Evolutionary conservation across 2,113 vertebrate genomes (phyloP), one percentile per base, ranked within the genome.

Genomic region (Anarrhichthys ocellatus): DNA sequence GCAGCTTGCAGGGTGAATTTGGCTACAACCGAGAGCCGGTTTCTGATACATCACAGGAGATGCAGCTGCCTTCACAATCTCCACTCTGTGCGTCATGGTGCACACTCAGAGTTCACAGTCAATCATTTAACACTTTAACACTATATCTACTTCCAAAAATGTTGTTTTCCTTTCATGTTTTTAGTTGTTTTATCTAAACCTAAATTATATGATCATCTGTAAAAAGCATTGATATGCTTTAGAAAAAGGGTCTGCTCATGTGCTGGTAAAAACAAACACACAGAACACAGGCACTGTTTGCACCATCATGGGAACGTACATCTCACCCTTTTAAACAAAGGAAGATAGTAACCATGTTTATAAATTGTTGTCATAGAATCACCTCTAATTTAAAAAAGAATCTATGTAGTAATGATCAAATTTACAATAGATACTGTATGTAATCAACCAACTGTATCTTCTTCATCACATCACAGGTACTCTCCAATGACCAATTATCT

Each of bases 1-100:
- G 72, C 78, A 85, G 80, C 77, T 78, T 77, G 69, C 58, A 78
- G 56, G 22, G 72, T 32, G 40, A 82, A 56, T 73, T 73, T 72
- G 82, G 56, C 67, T 64, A 34, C 67, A 64, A n/a, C 59, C 69
- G 64, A 68, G 52, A 82, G 48, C 20, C 48, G 29, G 34, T 73
- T 78, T 62, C 59, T 82, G 81, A 80, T 46, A 77, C 48, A 38
- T 65, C 34, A 22, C 40, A 66, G 61, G 61, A 29, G 72, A 68
- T 76, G 48, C 78, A 36, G 69, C 80, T 71, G 61, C 88, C 88
- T 80, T 79, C 85, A 70, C 79, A 59, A 6, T 17, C 32, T 70
- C 14, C 54, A 5, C 81, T 58, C 36, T 44, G 62, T 79, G 78
- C 36, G n/a, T 89, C 87, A 82, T 54, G 8, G 42, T 64, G 36